Percentiles rank a stretch among this genome's conserved stretches.
These are phyloP conservation scores for Elgonia sp. DNA, from an alignment of 2,888 invertebrate genomes.

Conservation along the genomic window DNA sequence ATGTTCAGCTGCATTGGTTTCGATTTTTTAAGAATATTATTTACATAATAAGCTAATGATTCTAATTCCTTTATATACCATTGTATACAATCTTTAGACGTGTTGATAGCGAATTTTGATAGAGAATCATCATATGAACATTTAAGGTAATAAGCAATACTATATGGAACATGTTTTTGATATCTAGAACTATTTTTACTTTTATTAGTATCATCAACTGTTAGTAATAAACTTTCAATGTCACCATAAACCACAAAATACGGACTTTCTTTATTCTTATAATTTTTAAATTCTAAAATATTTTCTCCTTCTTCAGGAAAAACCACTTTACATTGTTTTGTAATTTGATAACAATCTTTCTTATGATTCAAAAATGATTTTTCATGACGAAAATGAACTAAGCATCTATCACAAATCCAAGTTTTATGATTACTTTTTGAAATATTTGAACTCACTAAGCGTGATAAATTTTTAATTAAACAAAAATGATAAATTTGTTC, in stretches of 20 bases:
- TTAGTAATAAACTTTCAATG: constrained; percentile 43
- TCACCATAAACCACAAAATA: constrained; percentile 67
- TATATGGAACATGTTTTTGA: background rate
- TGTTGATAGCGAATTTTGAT: background rate
- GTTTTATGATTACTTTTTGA: constrained; percentile 3
- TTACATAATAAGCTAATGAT: background rate
- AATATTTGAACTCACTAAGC: constrained; percentile 35
- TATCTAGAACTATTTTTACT: no score
- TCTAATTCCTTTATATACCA: background rate
- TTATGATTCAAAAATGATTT: constrained; percentile 26
- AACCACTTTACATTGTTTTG: constrained; percentile 55
- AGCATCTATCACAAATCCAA: constrained; percentile 24
- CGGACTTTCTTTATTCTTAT: constrained; percentile 45
- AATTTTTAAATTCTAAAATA: constrained; percentile 64
- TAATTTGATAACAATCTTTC: background rate
- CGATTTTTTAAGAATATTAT: background rate
- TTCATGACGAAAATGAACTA: constrained; percentile 19
- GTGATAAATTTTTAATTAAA: constrained; percentile 39
- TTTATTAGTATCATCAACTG: no score
- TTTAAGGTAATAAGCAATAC: background rate
- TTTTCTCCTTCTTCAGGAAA: constrained; percentile 37
- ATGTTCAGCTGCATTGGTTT: constrained; percentile 1
- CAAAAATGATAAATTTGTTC: constrained; percentile 30
- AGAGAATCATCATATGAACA: constrained; percentile 6
- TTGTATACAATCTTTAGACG: background rate